phyloP scores from a whole-genome alignment of 2,113 vertebrate genomes.

The Lonchura striata region DNA sequence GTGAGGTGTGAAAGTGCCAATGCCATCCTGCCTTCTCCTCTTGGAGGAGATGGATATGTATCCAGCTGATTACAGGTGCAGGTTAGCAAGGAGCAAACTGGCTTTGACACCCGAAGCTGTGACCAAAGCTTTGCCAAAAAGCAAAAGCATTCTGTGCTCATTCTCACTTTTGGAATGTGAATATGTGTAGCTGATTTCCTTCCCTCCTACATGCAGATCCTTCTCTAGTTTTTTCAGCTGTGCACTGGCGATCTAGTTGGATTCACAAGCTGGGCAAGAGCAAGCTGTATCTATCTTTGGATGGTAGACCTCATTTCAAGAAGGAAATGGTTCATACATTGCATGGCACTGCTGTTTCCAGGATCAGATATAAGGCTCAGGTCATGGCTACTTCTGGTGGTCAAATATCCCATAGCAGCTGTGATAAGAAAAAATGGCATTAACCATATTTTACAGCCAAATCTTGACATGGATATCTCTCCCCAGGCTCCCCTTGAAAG shows the following conservation, averaged over 20 bases:
- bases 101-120: not conserved
- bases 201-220: not conserved
- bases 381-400: not conserved
- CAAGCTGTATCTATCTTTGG: not conserved
- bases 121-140: not conserved
- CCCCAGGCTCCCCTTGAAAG: not conserved
- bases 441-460: not conserved
- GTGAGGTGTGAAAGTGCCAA: not conserved
- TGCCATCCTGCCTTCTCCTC: not conserved
- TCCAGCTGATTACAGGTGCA: not conserved
- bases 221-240: not conserved
- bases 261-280: not conserved
- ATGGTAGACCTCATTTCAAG: not conserved
- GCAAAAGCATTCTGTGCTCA: not conserved
- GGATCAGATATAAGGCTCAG: not conserved
- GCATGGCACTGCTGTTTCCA: not conserved
- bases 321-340: not conserved
- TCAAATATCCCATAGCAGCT: not conserved
- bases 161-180: not conserved
- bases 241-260: not conserved
- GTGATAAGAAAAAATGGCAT: not conserved
- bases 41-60: not conserved
- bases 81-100: slow-evolving; percentile 5
- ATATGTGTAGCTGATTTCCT: not conserved
- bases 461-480: not conserved